Base-by-base conservation (phyloP, 1,140 invertebrate genomes). In the Halyomorpha halys region DNA sequence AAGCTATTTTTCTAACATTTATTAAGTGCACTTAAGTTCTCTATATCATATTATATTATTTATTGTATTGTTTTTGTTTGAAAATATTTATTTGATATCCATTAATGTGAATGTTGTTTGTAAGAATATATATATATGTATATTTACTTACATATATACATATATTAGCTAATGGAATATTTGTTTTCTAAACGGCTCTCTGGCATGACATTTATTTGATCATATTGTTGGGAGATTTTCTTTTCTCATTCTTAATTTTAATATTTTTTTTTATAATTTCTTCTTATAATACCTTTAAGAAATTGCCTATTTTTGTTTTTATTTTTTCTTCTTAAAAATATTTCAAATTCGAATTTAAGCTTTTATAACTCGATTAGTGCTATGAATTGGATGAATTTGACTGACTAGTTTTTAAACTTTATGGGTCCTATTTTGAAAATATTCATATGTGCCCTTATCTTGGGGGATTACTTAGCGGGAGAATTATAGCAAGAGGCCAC, bases 341-440 rank as follows among this genome's bases (percentile, higher is more conserved):
- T 56, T 56, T 21, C 18, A 25, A 56, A 56, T 56, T 56, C 53
- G 53, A 56, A 56, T 56, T 56, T 56, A 56, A 56, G 53, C 53
- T 56, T 56, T 56, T 56, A 56, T 56, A 56, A 56, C 53, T 56
- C 23, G 53, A 25, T 56, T 56, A 56, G 53, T 56, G 53, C 53
- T 56, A 56, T 56, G 19, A 56, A 56, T 56, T 56, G 53, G 47
- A 49, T 49, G 47, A 23, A 56, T 56, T 56, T 56, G 53, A 56
- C 53, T 56, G 53, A 56, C 53, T 56, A 56, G 53, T 56, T 56
- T 56, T 56, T 23, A 56, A 56, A 49, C 47, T 56, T 56, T 56
- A 56, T 56, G 53, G 53, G 23, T 56, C 53, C 53, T 56, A 56
- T 56, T 56, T 56, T 56, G 18, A 18, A 49, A 21, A 49, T 49